phyloP scores from a whole-genome alignment of 2,888 invertebrate species.

The Agrotis clavis region DNA sequence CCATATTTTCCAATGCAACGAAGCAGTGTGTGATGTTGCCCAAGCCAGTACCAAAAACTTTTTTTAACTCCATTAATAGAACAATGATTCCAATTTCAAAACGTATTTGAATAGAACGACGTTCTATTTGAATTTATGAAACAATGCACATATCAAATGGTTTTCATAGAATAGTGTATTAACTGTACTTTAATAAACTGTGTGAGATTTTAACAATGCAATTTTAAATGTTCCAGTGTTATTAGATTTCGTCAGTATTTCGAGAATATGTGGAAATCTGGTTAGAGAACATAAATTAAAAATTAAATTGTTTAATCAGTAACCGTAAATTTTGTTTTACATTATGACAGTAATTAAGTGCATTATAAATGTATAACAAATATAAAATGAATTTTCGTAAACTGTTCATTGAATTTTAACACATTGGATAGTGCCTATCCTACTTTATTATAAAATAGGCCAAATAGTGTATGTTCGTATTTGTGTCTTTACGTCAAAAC shows the following conservation, averaged over 20 bases:
- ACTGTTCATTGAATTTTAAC: background rate
- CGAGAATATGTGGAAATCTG: slow-evolving; percentile 19
- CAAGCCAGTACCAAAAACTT: background rate
- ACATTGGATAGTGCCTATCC: background rate
- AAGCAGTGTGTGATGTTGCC: too few species aligned
- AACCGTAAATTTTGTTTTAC: background rate
- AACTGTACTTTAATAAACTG: slow-evolving; percentile 19
- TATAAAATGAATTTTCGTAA: background rate
- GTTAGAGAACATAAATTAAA: slow-evolving; percentile 27
- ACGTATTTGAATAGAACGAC: slow-evolving; percentile 21
- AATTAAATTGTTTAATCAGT: slow-evolving; percentile 26
- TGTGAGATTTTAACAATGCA: slow-evolving; percentile 33
- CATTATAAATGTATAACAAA: background rate
- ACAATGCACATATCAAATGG: slow-evolving; percentile 15
- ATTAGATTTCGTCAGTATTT: slow-evolving; percentile 34
- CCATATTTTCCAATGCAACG: background rate
- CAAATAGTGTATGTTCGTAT: too few species aligned
- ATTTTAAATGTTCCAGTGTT: slow-evolving; percentile 30
- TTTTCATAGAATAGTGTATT: slow-evolving; percentile 22
- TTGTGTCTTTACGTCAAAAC: too few species aligned
- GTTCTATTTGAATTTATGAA: slow-evolving; percentile 35
- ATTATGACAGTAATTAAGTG: background rate
- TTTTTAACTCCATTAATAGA: slow-evolving; percentile 8
- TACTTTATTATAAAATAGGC: too few species aligned
- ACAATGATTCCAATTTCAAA: slow-evolving; percentile 46